Base-by-base conservation (phyloP, 2,888 invertebrate species). In the Polia nebulosa region DNA sequence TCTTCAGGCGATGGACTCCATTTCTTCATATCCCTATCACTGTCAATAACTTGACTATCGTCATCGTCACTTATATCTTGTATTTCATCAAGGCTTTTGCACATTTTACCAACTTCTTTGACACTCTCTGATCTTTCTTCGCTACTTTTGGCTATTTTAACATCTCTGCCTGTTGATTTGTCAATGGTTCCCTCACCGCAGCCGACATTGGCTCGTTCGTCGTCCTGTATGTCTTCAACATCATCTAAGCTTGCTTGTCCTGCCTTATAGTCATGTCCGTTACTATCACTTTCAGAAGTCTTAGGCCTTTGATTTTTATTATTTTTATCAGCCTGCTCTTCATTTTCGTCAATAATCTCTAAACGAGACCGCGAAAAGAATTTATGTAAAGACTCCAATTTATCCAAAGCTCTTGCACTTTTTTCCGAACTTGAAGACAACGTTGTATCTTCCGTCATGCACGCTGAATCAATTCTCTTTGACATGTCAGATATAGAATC, bases 331-430 rank as follows among this genome's bases (percentile, higher is more conserved):
- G 83, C 87, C n/a, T 90, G 88, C 20, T 94, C 95, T 70, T 96
- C 96, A 39, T 87, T 92, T 66, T 96, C 96, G 56, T 95, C 94
- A 17, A 96, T 96, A 11, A 96, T 96, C 78, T 95, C 96, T 27
- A 96, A 82, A 51, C 96, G 88, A 0, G 95, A 95, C 73, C 90
- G 92, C 0, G 95, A 95, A 68, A 95, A 95, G 86, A 95, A 95
- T 75, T 91, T 93, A 62, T 94, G 92, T 49, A 95, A 73, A 0
- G 94, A 94, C 74, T 96, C 96, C 4, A 96, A 69, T 82, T 95
- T 95, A 44, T 93, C 95, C 36, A 95, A 78, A 0, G 91, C 95
- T 71, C 95, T 84, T 32, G 94, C 94, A 32, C 82, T 93, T 71
- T 89, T 88, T 44, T 94, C 95, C 0, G 93, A 90, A 55, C 89